A percentile compares a stretch with the other conserved stretches of the same genome.
phyloP scores from a whole-genome alignment of 2,888 invertebrate species.

The Vannuccia rotundouncinata region DNA sequence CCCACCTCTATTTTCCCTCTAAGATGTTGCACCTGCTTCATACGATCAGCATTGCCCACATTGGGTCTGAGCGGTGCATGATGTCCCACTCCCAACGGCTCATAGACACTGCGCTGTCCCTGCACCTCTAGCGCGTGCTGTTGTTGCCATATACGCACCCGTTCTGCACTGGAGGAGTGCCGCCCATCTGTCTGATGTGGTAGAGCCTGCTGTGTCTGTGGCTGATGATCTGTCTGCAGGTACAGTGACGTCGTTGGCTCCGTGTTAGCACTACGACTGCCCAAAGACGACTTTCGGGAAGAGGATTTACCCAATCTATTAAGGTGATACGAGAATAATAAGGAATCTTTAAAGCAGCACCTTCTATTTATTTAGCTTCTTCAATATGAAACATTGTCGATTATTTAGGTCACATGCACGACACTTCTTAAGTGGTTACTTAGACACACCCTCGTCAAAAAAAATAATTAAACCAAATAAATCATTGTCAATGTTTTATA shows the following conservation, averaged over 20 bases:
- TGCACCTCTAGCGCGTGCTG: background rate
- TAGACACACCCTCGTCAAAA: no score
- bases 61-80: background rate
- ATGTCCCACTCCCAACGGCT: background rate
- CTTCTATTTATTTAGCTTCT: no score
- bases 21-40: conserved; percentile 4
- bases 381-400: no score
- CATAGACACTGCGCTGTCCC: background rate
- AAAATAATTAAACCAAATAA: no score
- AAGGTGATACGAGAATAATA: no score
- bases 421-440: no score
- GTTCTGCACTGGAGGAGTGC: background rate
- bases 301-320: conserved; percentile 11
- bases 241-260: background rate
- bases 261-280: background rate
- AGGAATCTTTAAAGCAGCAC: no score
- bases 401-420: no score
- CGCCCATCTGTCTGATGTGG: background rate
- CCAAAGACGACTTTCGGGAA: background rate
- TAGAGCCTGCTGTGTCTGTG: background rate
- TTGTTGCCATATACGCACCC: background rate
- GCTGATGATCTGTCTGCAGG: background rate
- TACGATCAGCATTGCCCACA: background rate
- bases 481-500: no score
- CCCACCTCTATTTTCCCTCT: background rate